These are phyloP conservation scores for Tethea ocularis DNA, from an alignment of 2,888 invertebrate genomes.

Conservation along the genomic window DNA sequence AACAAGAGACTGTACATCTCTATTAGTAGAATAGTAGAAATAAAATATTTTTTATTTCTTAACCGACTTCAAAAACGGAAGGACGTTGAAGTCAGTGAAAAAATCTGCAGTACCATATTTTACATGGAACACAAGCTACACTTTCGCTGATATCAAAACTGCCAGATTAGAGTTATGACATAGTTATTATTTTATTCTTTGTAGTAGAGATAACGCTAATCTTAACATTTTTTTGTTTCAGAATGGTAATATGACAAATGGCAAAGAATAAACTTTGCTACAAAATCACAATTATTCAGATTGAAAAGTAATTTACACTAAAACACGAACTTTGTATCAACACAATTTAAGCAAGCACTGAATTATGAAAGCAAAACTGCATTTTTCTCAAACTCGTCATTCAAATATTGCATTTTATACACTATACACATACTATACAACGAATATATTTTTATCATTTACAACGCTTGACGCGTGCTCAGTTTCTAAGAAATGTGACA, in stretches of 20 bases:
- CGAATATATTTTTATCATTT: slow-evolving; percentile 30
- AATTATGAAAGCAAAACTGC: not conserved
- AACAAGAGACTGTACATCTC: too few species aligned
- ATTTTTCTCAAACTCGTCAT: not conserved
- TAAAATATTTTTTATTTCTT: too few species aligned
- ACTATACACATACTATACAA: slow-evolving; percentile 43
- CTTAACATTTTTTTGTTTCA: slow-evolving; percentile 40
- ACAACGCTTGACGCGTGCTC: slow-evolving; percentile 17
- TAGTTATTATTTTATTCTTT: too few species aligned
- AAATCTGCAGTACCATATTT: too few species aligned
- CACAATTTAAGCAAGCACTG: slow-evolving; percentile 11
- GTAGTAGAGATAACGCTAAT: not conserved
- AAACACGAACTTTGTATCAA: slow-evolving; percentile 13
- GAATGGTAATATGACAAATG: slow-evolving; percentile 72
- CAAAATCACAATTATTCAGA: not conserved
- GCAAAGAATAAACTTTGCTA: slow-evolving; percentile 37
- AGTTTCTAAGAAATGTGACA: slow-evolving; percentile 20
- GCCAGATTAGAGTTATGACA: too few species aligned
- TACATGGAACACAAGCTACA: too few species aligned
- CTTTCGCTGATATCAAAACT: too few species aligned
- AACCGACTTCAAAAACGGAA: too few species aligned
- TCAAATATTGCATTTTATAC: slow-evolving; percentile 15
- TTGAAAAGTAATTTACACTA: slow-evolving; percentile 11
- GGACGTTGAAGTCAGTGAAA: too few species aligned
- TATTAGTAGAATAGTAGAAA: too few species aligned